These are phyloP conservation scores for Pseudococcus viburni DNA, from an alignment of 2,888 invertebrate species.

Conservation along the genomic window DNA sequence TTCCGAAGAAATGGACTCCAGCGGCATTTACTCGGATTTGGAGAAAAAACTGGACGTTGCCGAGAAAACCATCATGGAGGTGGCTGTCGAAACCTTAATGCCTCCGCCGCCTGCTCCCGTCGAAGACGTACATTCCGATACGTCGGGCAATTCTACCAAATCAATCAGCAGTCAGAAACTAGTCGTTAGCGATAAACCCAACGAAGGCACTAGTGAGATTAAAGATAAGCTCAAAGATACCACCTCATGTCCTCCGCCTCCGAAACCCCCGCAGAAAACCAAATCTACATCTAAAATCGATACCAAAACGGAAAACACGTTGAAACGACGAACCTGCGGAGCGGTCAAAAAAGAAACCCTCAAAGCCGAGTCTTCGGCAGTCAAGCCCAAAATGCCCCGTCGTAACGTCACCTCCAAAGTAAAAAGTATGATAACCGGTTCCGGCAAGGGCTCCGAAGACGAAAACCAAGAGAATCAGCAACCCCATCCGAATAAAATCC, in stretches of 20 bases:
- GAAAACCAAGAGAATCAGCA: slow-evolving; percentile 64
- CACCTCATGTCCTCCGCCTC: background rate
- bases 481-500: slow-evolving; percentile 21
- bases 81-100: slow-evolving; percentile 53
- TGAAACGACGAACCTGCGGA: slow-evolving; percentile 48
- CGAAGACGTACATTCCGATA: slow-evolving; percentile 55
- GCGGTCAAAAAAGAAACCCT: slow-evolving; percentile 33
- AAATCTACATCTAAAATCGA: slow-evolving; percentile 3
- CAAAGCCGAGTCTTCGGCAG: slow-evolving; percentile 16
- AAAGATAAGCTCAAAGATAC: slow-evolving; percentile 70
- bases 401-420: slow-evolving; percentile 84
- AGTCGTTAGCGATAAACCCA: slow-evolving; percentile 67
- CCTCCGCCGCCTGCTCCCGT: background rate
- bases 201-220: slow-evolving; percentile 69
- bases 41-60: slow-evolving; percentile 76
- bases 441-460: slow-evolving; percentile 63
- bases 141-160: slow-evolving; percentile 62
- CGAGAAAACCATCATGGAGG: slow-evolving; percentile 68
- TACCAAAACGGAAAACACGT: slow-evolving; percentile 35
- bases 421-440: slow-evolving; percentile 77
- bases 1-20: slow-evolving; percentile 90
- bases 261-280: background rate
- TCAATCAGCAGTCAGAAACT: slow-evolving; percentile 63
- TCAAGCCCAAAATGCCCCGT: slow-evolving; percentile 83
- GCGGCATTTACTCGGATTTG: slow-evolving; percentile 89